Conservation (phyloP, 1,140 invertebrate genomes). For the Neelides sp. region DNA sequence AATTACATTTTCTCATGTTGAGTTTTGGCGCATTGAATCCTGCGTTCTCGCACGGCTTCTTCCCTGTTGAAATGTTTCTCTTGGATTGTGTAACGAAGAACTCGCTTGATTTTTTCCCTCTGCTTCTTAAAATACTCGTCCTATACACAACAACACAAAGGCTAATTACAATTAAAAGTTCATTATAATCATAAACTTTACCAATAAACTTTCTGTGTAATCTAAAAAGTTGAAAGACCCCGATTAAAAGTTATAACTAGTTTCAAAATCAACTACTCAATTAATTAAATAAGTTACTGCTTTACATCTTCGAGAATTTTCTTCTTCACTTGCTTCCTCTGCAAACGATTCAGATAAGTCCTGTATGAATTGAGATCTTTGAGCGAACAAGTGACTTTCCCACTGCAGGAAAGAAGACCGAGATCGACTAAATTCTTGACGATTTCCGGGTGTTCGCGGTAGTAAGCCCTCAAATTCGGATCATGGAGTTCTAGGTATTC, state of each 20-base stretch:
- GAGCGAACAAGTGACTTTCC: slow-evolving; percentile 9
- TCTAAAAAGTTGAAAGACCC: neutral
- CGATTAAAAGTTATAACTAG: neutral
- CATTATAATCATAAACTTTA: neutral
- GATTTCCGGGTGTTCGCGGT: slow-evolving; percentile 5
- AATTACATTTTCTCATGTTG: too few species aligned
- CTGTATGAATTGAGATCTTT: slow-evolving; percentile 19
- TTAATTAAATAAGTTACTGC: slow-evolving; percentile 1
- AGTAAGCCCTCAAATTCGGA: slow-evolving; percentile 12
- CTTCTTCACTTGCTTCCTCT: slow-evolving; percentile 3
- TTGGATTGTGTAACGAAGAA: too few species aligned
- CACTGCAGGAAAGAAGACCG: slow-evolving; percentile 10
- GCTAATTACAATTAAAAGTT: slow-evolving; percentile 6
- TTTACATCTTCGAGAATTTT: slow-evolving; percentile 5
- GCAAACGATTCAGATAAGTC: slow-evolving; percentile 14
- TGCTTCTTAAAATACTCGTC: too few species aligned
- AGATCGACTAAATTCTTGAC: slow-evolving; percentile 2
- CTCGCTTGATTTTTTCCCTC: too few species aligned
- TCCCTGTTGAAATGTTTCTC: too few species aligned
- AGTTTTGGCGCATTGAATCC: too few species aligned
- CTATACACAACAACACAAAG: too few species aligned
- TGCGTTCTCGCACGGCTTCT: too few species aligned
- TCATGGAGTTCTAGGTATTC: slow-evolving; percentile 15
- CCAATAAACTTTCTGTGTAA: neutral
- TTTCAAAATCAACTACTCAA: too few species aligned